Base-by-base conservation (phyloP, 2,113 vertebrate species). In the Toxotes jaculatrix region DNA sequence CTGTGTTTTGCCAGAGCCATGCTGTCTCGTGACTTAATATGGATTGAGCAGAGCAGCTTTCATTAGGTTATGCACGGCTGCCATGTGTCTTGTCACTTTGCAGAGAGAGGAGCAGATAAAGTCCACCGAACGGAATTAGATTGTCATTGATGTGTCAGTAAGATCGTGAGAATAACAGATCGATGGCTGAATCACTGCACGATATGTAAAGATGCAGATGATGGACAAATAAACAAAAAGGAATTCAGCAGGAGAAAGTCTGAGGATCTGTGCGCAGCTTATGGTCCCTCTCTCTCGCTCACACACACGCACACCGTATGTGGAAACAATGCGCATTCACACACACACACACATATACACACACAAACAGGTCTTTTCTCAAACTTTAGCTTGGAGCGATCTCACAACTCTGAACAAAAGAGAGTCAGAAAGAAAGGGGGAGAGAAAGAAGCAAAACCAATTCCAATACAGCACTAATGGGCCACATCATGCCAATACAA, bases 401-500 rank as follows among this genome's bases (percentile, higher is more conserved):
- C 74, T 70, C 90, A 88, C 92, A 84, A 91, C 82, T 73, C 88
- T 92, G 89, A 93, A 88, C 82, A 92, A 87, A 88, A 85, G 77
- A 82, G 85, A 93, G 76, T 80, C 68, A 77, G 86, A 87, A 84
- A 90, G 84, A 74, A 84, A 73, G 81, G 82, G 84, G 71, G 82
- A 67, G 86, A 89, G 87, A 89, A 87, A 88, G 89, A 93, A 91
- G 83, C 83, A 87, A 94, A 93, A 92, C 90, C 94, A 95, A 95
- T 96, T 95, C 95, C 94, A 95, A 94, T 95, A 94, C 92, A 94
- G 88, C 95, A 94, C 95, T 95, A 96, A 96, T 95, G 95, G 95
- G 92, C 94, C 95, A 95, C 94, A 96, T 95, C 95, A 93, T 95
- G 95, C 94, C 95, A 95, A 96, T 95, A 95, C 93, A 95, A 94